phyloP scores from a whole-genome alignment of 2,797 vertebrate genomes.

The Heterohyrax brucei region DNA sequence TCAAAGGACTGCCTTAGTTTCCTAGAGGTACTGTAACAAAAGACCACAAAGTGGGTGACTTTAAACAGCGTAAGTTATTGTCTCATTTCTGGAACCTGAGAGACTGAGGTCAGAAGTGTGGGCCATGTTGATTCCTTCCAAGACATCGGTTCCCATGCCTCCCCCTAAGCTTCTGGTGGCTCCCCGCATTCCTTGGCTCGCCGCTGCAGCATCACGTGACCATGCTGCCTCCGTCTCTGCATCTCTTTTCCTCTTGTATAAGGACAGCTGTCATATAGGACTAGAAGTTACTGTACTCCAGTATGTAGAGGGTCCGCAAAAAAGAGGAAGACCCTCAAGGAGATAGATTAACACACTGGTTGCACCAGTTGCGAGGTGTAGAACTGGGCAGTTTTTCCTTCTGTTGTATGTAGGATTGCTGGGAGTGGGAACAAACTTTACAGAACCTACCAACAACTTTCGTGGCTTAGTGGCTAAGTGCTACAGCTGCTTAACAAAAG shows the following conservation, averaged over 20 bases:
- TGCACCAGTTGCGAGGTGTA: too few relatives aligned
- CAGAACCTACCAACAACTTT: too few relatives aligned
- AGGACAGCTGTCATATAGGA: neutral
- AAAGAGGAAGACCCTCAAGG: too few relatives aligned
- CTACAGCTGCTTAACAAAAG: too few relatives aligned
- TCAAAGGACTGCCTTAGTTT: neutral
- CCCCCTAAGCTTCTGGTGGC: neutral
- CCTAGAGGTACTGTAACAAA: neutral
- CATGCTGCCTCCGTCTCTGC: neutral
- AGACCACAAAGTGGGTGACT: neutral
- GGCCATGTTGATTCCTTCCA: neutral
- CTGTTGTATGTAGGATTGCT: too few relatives aligned
- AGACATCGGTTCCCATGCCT: neutral
- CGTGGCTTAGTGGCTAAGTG: too few relatives aligned
- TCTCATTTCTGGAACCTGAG: neutral
- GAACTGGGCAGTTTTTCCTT: too few relatives aligned
- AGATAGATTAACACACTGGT: too few relatives aligned
- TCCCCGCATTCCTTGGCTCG: neutral
- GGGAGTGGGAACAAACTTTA: too few relatives aligned
- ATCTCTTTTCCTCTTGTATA: neutral
- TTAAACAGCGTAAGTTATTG: neutral
- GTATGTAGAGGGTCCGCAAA: neutral
- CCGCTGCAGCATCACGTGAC: neutral
- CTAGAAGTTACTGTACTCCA: neutral
- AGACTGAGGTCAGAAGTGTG: neutral